Percentiles rank a stretch among this genome's conserved stretches.
phyloP scores from a whole-genome alignment of 2,797 vertebrate genomes.

The Lithobates sylvaticus region DNA sequence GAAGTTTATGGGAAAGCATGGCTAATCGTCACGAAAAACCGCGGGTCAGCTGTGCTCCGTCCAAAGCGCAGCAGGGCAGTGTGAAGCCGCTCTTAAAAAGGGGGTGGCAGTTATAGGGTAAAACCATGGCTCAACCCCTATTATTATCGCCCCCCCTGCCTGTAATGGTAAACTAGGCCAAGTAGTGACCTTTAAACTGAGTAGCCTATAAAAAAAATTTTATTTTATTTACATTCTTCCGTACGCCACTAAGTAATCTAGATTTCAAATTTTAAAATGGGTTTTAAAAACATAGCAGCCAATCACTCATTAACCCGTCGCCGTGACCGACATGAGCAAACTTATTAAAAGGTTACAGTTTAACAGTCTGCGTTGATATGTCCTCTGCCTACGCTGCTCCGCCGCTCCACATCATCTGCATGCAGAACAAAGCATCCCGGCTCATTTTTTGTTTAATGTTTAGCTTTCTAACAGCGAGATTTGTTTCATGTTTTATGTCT shows the following conservation, averaged over 20 bases:
- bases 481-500: background rate
- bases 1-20: too few relatives aligned
- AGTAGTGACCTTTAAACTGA: slow-evolving; percentile 7
- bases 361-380: background rate
- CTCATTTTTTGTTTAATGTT: slow-evolving; percentile 12
- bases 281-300: slow-evolving; percentile 6
- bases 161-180: too few relatives aligned
- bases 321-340: background rate
- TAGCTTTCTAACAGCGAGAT: background rate
- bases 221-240: background rate
- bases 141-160: too few relatives aligned
- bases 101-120: too few relatives aligned
- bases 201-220: background rate
- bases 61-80: too few relatives aligned
- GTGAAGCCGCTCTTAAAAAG: too few relatives aligned
- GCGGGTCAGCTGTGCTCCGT: too few relatives aligned
- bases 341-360: slow-evolving; percentile 19
- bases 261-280: background rate
- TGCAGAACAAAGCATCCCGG: background rate
- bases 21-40: too few relatives aligned
- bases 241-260: background rate
- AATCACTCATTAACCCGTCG: slow-evolving; percentile 14
- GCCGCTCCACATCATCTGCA: background rate
- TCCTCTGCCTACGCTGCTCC: background rate
- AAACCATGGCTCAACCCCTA: too few relatives aligned